Evolutionary conservation across 2,113 vertebrate genomes (phyloP), one percentile per base, ranked within the genome.

Genomic region (Actinemys pallida): DNA sequence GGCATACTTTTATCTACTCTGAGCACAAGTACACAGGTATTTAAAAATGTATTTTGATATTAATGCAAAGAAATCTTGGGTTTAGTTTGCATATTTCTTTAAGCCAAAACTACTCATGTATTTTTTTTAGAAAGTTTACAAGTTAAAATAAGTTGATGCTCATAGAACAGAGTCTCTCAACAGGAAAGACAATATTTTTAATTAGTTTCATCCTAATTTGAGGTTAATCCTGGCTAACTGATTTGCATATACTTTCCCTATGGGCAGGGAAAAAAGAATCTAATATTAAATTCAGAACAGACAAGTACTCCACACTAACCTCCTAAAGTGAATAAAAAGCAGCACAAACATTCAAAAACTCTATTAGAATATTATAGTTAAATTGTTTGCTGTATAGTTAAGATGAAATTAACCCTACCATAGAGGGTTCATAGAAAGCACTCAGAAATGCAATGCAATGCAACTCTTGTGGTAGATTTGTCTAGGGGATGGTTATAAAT

Each of bases 171-270:
- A 69, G 86, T 84, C 31, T 83, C 20, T 56, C 50, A 86, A 79
- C 9, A 79, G 9, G 5, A 87, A 88, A 88, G 24, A 62, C 35
- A 82, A 11, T 29, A 89, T 75, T 87, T 95, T 92, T 80, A 95
- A 96, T 86, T 90, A 92, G 9, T 76, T 84, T 82, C 5, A 92
- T 83, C n/a, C 7, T 84, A 90, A 59, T 86, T 84, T 95, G 88
- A 88, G 14, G 57, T 84, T 95, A 91, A 93, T 88, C 52, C 47
- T 83, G 86, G 62, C 45, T 22, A 49, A 2, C 1, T 93, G 86
- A 65, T 87, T 95, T 96, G 25, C 49, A 90, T 56, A 49, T 79
- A 83, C 90, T 85, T 83, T 89, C 1, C 5, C 42, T 59, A 56
- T 2, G 62, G 19, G 29, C 59, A 92, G 5, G 6, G 87, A 85